Evolutionary conservation across 1,140 invertebrate species (phyloP), one percentile per base, ranked within the genome.

Genomic region (Apis laboriosa): DNA sequence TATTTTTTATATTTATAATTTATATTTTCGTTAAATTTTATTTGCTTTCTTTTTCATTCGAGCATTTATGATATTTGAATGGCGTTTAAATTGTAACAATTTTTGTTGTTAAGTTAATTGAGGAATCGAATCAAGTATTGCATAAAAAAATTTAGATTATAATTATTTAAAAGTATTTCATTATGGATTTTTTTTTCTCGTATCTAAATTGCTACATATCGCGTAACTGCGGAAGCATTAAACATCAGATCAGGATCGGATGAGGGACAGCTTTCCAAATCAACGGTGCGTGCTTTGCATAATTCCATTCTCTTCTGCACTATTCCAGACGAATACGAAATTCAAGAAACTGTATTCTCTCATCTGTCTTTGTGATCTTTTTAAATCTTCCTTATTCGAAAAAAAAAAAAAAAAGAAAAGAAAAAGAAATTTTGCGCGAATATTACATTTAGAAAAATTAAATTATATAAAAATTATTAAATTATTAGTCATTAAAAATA

Each of bases 241-340:
- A 49, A 70, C 43, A 70, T 70, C 43, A 49, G 21, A 70, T 49
- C 21, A n/a, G 43, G 21, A n/a, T 70, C 43, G 43, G 2, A 15
- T n/a, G 67, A 70, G 12, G 21, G 13, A 51, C 43, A 70, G 43
- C 43, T 70, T 70, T 70, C 21, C 67, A 70, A 70, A 70, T 70
- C 28, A 70, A 51, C 12, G 13, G 8, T 19, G 21, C 43, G 21
- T 70, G 67, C 7, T 34, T n/a, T 51, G 67, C 19, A 70, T 70
- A 70, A 70, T 70, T 15, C 12, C 43, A 70, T 12, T 12, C 13
- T 70, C 21, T 70, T 49, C 43, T n/a, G 67, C 13, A 17, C 28
- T 12, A 34, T 19, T 43, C 13, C 9, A 49, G n/a, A 51, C 15
- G 67, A 70, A 70, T 70, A 12, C 43, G 43, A n/a, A 51, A 70